These are phyloP conservation scores for Plagodis pulveraria DNA, from an alignment of 2,888 invertebrate species.

Conservation along the genomic window DNA sequence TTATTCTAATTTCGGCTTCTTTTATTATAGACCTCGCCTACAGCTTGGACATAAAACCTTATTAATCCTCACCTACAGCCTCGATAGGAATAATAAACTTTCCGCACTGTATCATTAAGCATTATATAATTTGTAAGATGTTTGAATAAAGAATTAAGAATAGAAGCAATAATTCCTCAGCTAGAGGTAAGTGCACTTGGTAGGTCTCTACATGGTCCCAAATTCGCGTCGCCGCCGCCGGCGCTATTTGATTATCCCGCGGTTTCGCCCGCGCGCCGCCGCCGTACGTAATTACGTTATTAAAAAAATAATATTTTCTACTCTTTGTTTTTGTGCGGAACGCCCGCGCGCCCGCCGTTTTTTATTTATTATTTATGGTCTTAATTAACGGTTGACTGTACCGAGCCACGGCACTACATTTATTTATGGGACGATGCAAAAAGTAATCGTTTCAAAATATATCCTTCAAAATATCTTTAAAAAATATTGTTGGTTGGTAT, in stretches of 20 bases:
- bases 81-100: too few species aligned
- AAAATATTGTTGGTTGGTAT: background rate
- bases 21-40: too few species aligned
- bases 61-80: too few species aligned
- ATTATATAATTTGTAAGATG: background rate
- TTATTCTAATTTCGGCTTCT: too few species aligned
- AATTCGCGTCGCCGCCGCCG: conserved; percentile 18
- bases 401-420: conserved; percentile 18
- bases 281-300: conserved; percentile 56
- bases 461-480: conserved; percentile 2
- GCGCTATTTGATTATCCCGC: conserved; percentile 18
- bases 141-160: background rate
- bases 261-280: conserved; percentile 11
- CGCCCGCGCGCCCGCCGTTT: conserved; percentile 31
- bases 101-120: too few species aligned
- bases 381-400: conserved; percentile 54
- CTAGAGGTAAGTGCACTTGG: too few species aligned
- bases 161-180: too few species aligned
- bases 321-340: conserved; percentile 48
- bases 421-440: conserved; percentile 21
- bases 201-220: background rate
- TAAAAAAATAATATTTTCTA: conserved; percentile 53
- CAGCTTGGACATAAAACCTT: too few species aligned
- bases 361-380: conserved; percentile 61
- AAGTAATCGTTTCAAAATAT: conserved; percentile 10